These are phyloP conservation scores for Myotis findleyi DNA, from an alignment of 2,797 vertebrate species.

Conservation along the genomic window DNA sequence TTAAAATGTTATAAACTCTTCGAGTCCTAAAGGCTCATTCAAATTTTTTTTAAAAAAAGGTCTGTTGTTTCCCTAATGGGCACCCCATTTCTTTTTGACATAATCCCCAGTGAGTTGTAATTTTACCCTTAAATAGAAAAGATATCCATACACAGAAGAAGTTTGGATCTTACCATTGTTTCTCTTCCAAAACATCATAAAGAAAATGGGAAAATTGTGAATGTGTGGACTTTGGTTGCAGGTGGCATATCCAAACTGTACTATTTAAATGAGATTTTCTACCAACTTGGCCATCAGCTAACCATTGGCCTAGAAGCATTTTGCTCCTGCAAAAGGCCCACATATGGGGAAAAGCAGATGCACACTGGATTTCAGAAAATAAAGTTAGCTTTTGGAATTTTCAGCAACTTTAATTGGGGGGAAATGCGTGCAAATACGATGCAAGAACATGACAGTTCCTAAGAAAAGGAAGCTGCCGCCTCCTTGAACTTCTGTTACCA, in stretches of 20 bases:
- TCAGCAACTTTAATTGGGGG: conserved; percentile 37
- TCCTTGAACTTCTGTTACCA: conserved; percentile 20
- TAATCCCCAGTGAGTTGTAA: conserved; percentile 29
- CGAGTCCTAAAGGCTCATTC: conserved; percentile 24
- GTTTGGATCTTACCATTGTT: neutral
- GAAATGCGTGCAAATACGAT: conserved; percentile 55
- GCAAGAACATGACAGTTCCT: conserved; percentile 14
- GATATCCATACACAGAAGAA: neutral
- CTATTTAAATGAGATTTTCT: conserved; percentile 46
- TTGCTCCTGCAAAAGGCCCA: conserved; percentile 3
- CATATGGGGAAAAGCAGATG: neutral
- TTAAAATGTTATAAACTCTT: conserved; percentile 54
- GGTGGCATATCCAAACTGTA: neutral
- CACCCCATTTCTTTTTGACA: conserved; percentile 55
- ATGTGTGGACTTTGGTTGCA: neutral
- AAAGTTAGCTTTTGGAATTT: conserved; percentile 62
- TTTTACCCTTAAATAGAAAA: conserved; percentile 55
- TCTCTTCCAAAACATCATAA: conserved; percentile 47
- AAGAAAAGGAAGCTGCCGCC: conserved; percentile 17
- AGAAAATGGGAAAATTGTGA: conserved; percentile 50
- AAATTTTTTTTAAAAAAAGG: neutral
- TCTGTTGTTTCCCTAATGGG: neutral
- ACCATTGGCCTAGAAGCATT: neutral
- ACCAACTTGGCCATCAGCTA: neutral
- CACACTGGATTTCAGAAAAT: conserved; percentile 55